Evolutionary conservation across 2,888 invertebrate species (phyloP), one percentile per base, ranked within the genome.

Genomic region (Brachypalpus laphriformis): DNA sequence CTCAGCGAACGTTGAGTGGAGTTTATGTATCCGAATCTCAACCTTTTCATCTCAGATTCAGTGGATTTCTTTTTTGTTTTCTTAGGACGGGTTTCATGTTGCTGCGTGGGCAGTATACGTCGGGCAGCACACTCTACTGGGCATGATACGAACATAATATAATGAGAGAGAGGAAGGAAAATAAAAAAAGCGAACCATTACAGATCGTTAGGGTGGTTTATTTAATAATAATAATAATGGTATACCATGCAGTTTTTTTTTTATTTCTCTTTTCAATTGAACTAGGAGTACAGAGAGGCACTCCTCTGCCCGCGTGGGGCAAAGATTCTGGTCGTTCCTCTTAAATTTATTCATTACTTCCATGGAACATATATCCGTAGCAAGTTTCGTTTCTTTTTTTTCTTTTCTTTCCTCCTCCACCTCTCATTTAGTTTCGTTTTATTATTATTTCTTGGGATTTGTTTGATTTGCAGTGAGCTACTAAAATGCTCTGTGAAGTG

Each of bases 181-280:
- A 51, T 3, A 37, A 34, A 74, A 61, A 11, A 59, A 40, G 54
- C 37, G 20, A 51, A 63, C 68, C 70, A 83, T 83, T 80, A 83
- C 74, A 51, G 80, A 83, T 85, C 54, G 85, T 81, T 81, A 66
- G 85, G 81, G 81, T 81, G 81, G 81, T 85, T 75, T 81, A 81
- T 85, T 85, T 75, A 81, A 81, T 85, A 85, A 77, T 54, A 77
- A 70, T 70, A 61, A 81, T 71, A 74, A 74, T 74, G 63, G 59
- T 65, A 65, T 75, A 57, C 74, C 74, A 83, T 83, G 57, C 78
- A 74, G 65, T 76, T 78, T 77, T 72, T 51, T 61, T 59, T 37
- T 56, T 68, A 14, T 77, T 59, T 66, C 51, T 37, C 72, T 76
- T 57, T 49, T 59, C 47, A 18, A 34, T 72, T 65, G 65, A 14